A percentile compares a stretch with the other conserved stretches of the same genome.
These are phyloP conservation scores for Lasioglossum albipes DNA, from an alignment of 1,140 invertebrate species.

Conservation along the genomic window DNA sequence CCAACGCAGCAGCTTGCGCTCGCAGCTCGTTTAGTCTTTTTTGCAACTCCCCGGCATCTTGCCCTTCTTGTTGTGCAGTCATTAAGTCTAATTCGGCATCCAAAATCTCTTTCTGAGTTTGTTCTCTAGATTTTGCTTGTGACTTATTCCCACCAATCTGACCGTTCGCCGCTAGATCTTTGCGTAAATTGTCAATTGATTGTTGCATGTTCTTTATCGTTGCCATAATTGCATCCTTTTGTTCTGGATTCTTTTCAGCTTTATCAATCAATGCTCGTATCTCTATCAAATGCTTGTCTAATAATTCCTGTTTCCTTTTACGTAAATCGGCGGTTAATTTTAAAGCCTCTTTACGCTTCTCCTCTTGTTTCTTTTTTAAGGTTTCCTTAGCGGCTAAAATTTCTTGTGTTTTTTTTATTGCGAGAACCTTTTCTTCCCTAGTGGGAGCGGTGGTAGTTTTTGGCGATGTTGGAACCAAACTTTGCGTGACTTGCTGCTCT, in stretches of 20 bases:
- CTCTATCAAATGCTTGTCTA: constrained; percentile 89
- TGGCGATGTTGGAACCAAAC: constrained; percentile 55
- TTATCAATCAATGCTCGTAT: constrained; percentile 88
- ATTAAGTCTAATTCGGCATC: constrained; percentile 94
- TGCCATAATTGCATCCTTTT: constrained; percentile 85
- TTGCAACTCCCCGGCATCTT: constrained; percentile 87
- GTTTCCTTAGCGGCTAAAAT: constrained; percentile 83
- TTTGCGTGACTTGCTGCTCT: constrained; percentile 66
- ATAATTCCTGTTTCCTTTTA: constrained; percentile 87
- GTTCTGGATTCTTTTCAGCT: constrained; percentile 86
- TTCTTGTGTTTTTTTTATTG: constrained; percentile 84
- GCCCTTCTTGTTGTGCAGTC: constrained; percentile 89
- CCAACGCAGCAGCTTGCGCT: constrained; percentile 81
- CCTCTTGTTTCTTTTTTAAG: constrained; percentile 84
- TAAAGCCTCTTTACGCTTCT: constrained; percentile 85
- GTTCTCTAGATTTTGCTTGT: constrained; percentile 81
- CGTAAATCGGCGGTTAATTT: constrained; percentile 88
- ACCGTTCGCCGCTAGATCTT: constrained; percentile 82
- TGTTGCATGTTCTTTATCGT: constrained; percentile 89
- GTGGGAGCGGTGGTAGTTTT: constrained; percentile 57
- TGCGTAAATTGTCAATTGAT: constrained; percentile 87
- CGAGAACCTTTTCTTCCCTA: constrained; percentile 79
- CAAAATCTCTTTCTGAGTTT: constrained; percentile 90
- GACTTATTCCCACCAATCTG: constrained; percentile 62
- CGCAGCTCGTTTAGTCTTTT: constrained; percentile 87